Base-by-base conservation (phyloP, 2,797 vertebrate species). In the Orientallactaga sibirica region DNA sequence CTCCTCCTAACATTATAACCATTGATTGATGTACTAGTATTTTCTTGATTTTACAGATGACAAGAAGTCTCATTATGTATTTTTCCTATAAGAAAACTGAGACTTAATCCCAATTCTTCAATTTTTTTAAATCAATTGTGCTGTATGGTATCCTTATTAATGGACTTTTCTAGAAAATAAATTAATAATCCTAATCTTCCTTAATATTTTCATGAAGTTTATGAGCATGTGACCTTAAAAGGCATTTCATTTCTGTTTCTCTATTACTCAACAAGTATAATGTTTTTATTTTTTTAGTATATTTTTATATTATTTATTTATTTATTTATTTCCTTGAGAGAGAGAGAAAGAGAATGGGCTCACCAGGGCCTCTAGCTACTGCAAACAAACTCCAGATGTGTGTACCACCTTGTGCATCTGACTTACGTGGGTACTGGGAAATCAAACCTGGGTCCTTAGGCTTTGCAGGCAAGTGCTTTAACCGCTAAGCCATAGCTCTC, bases 201-300 rank as follows among this genome's bases (percentile, higher is more conserved):
- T 83, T 92, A 85, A 82, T 29, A n/a, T 3, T 77, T 43, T 48
- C 22, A 92, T 90, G 61, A 97, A 90, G 58, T 85, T 76, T 88
- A 90, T 68, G 66, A 76, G 22, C 6, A 55, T 88, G 20, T 58
- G 58, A 89, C 68, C 67, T 86, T 10, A 19, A 93, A 64, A 84
- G 37, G 66, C 22, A 55, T 85, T 58, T 85, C 27, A 77, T 67
- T 75, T 80, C 37, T 93, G 83, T 77, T 82, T 83, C 58, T 29
- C 61, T 81, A 86, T 86, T 95, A 52, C 66, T 91, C 29, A 33
- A 43, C 20, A 77, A 48, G 48, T 48, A 48, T 48, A 48, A 10
- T 48, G 8, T 48, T 8, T 48, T 48, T 48, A 48, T 48, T 48
- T 48, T 48, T 48, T 48, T 48, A 48, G 10, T 48, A 48, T 48